Base-by-base conservation (phyloP, 2,888 invertebrate species). In the Rhaphigaster nebulosa region DNA sequence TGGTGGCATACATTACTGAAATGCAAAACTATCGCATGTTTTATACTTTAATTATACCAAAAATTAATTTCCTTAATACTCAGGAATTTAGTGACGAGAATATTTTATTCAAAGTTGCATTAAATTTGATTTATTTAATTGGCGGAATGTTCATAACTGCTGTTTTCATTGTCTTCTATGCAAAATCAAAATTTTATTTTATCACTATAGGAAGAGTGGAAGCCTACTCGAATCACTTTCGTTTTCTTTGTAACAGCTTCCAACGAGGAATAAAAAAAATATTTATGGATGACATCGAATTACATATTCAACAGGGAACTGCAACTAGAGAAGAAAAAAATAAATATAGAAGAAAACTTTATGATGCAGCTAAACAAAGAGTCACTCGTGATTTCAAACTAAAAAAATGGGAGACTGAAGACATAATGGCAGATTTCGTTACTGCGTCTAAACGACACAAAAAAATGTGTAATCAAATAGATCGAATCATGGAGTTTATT, bases 121-220 rank as follows among this genome's bases (percentile, higher is more conserved):
- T 88, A 38, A 88, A 88, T 88, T 52, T 88, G 88, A 54, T 88
- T 29, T 88, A 88, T 88, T 54, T 88, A 0, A 26, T 88, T 34
- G 54, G 54, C 20, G 88, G 54, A 60, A 88, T 88, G 54, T 29
- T 88, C 34, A 88, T 88, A 23, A 56, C 34, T n/a, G 88, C 88
- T 38, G 60, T 88, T 50, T 38, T 34, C 60, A 88, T 88, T 56
- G 54, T 56, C 34, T 60, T 54, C 29, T 88, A 88, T 88, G 50
- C 34, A 45, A 84, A 84, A 84, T 84, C 84, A 13, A 84, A 84
- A 84, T 84, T 84, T 45, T 13, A 84, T 45, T 84, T 45, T 45
- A 45, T 45, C 6, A 84, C n/a, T 13, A 13, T 84, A 18, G 45
- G 45, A 2, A 84, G 45, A n/a, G 45, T 45, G 6, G 45, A 45